Percentiles rank a stretch among this genome's conserved stretches.
These are phyloP conservation scores for Pipistrellus pygmaeus DNA, from an alignment of 2,797 vertebrate genomes.

Conservation along the genomic window DNA sequence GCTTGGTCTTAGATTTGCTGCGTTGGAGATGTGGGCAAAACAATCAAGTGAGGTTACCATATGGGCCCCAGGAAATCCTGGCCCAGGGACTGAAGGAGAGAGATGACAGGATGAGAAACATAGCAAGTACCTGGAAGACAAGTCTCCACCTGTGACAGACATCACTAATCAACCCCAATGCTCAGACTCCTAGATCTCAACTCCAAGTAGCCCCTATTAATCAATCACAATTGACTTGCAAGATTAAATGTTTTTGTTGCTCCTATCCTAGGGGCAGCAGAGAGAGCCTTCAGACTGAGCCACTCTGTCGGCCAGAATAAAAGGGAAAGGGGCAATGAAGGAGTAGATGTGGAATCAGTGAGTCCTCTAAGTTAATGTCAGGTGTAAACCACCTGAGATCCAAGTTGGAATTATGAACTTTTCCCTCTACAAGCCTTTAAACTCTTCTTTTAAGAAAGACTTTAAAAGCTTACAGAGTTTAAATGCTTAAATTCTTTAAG, in stretches of 20 bases:
- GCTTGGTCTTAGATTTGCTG: background rate
- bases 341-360: background rate
- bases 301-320: background rate
- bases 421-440: background rate
- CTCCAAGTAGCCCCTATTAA: background rate
- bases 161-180: background rate
- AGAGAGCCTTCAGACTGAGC: background rate
- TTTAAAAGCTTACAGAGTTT: constrained; percentile 17
- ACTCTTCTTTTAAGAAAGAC: background rate
- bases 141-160: background rate
- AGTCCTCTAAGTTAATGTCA: background rate
- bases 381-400: background rate
- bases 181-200: background rate
- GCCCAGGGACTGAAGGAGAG: background rate
- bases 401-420: background rate
- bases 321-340: background rate
- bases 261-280: too few relatives aligned
- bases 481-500: background rate
- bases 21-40: background rate
- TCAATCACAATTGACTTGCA: background rate
- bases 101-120: background rate
- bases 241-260: background rate
- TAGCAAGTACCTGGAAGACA: background rate
- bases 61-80: background rate
- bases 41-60: background rate